These are phyloP conservation scores for Telmatherina bonti DNA, from an alignment of 2,797 vertebrate genomes.

Conservation along the genomic window DNA sequence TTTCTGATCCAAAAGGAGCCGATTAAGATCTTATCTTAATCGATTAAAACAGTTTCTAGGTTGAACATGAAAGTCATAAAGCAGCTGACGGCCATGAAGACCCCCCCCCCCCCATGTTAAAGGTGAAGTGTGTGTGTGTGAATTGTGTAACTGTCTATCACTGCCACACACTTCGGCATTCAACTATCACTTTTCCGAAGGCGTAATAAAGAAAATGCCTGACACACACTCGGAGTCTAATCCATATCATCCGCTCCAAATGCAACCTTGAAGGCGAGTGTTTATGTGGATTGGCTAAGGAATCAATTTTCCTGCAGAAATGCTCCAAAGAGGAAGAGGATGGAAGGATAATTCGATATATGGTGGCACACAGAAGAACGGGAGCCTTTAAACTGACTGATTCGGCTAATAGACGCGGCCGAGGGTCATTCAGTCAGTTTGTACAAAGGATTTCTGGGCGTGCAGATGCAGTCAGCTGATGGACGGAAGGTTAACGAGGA, in stretches of 20 bases:
- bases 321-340: neutral
- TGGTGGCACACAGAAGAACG: neutral
- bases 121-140: too few relatives aligned
- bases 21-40: too few relatives aligned
- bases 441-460: conserved; percentile 33
- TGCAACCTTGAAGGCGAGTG: neutral
- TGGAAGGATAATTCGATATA: conserved; percentile 19
- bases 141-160: too few relatives aligned
- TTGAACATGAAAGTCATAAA: neutral
- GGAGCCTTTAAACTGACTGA: conserved; percentile 49
- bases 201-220: conserved; percentile 7
- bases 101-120: neutral
- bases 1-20: too few relatives aligned
- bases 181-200: neutral
- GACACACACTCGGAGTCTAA: neutral
- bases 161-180: conserved; percentile 7
- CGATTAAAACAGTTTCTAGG: neutral
- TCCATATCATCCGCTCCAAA: neutral
- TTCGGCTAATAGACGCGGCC: conserved; percentile 54
- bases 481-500: neutral
- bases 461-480: conserved; percentile 12
- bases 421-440: conserved; percentile 50
- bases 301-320: conserved; percentile 23
- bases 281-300: conserved; percentile 27
- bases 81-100: neutral